A percentile compares a stretch with the other conserved stretches of the same genome.
These are phyloP conservation scores for Eilema depressum DNA, from an alignment of 2,888 invertebrate species.

Conservation along the genomic window DNA sequence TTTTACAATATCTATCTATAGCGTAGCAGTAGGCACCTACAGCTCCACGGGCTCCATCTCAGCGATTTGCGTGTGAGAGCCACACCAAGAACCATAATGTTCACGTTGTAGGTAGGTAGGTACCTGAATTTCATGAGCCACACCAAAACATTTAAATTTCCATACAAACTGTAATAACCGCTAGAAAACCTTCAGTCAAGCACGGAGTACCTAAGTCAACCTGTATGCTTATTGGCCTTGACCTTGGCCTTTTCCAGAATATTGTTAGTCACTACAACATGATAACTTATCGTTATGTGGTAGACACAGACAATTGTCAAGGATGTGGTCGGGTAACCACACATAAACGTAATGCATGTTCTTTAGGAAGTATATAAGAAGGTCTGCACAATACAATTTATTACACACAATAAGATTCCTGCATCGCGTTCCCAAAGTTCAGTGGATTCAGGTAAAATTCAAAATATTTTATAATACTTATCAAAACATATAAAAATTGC, in stretches of 20 bases:
- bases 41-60: too few relatives aligned
- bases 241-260: not conserved
- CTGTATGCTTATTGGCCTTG: not conserved
- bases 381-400: not conserved
- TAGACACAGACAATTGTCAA: not conserved
- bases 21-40: too few relatives aligned
- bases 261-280: not conserved
- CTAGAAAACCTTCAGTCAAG: too few relatives aligned
- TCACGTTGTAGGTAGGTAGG: too few relatives aligned
- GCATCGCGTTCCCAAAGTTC: not conserved
- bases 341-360: not conserved
- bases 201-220: too few relatives aligned
- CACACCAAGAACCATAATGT: too few relatives aligned
- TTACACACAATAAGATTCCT: not conserved
- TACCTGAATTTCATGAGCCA: too few relatives aligned
- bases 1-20: too few relatives aligned
- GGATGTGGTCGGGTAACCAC: constrained; percentile 4
- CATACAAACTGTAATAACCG: too few relatives aligned
- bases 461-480: not conserved
- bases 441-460: not conserved
- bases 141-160: too few relatives aligned
- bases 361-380: not conserved
- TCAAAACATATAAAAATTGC: too few relatives aligned
- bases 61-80: too few relatives aligned
- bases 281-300: not conserved